Evolutionary conservation across 2,113 vertebrate genomes (phyloP), one percentile per base, ranked within the genome.

Genomic region (Sapayoa aenigma): DNA sequence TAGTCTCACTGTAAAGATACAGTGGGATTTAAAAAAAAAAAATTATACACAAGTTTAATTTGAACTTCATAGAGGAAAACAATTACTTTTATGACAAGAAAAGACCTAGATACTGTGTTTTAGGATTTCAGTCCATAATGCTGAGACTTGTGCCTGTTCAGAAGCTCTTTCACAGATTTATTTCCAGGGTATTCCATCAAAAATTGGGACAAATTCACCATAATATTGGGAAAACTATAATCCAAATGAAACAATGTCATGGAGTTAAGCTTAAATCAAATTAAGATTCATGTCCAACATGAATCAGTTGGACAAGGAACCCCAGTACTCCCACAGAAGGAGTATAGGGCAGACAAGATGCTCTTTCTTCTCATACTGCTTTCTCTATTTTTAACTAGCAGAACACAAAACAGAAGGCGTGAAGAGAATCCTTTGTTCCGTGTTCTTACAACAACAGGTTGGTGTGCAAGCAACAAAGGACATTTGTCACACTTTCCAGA

Each of bases 321-420:
- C 2, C 14, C 53, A 49, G 41, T 19, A 19, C 37, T 55, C 13
- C 3, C n/a, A 33, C 24, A 68, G 30, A 41, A 8, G 6, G 12
- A 60, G 1, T 16, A 11, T 2, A 30, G 10, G 79, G 21, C 39
- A 68, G 37, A 62, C 1, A 3, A 62, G 10, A 12, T n/a, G 2
- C 16, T 74, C 30, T 58, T 68, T 30, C 37, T 68, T 68, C 37
- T 72, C 20, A 24, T 58, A 56, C 19, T 44, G 13, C 9, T 79
- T 9, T 55, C 39, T 89, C 30, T 5, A 28, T 59, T 80, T 86
- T 41, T 81, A 71, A 50, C 41, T 24, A 37, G 33, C 15, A 69
- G 83, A 84, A 49, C 49, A 56, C 28, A 56, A 59, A 58, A 27
- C 30, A 71, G 50, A 56, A 78, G 11, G 12, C 33, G 39, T 22